phyloP scores from a whole-genome alignment of 1,140 invertebrate species.

The Bombus impatiens region DNA sequence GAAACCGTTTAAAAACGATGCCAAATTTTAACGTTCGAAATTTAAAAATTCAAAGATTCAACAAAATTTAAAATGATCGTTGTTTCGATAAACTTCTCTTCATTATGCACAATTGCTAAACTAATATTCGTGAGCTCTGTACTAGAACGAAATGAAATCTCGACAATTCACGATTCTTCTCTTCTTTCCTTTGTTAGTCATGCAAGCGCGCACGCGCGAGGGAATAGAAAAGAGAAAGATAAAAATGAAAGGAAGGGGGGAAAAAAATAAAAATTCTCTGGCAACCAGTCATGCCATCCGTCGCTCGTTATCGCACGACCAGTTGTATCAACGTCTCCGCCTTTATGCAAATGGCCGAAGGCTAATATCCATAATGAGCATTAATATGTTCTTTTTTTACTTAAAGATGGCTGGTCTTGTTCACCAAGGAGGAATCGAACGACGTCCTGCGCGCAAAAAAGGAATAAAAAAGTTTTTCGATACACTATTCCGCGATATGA shows the following conservation, averaged over 20 bases:
- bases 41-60: background rate
- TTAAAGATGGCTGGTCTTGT: conserved; percentile 66
- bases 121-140: background rate
- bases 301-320: conserved; percentile 67
- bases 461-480: background rate
- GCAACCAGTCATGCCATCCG: conserved; percentile 26
- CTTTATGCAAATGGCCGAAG: conserved; percentile 75
- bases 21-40: background rate
- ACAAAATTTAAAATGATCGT: background rate
- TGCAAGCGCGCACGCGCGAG: background rate
- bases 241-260: conserved; percentile 18
- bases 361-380: conserved; percentile 78
- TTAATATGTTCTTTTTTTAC: conserved; percentile 63
- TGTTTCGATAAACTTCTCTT: too few relatives aligned
- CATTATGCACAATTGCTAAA: too few relatives aligned
- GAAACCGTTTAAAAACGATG: background rate
- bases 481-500: conserved; percentile 1
- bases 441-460: conserved; percentile 3
- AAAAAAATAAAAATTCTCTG: conserved; percentile 52
- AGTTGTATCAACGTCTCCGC: conserved; percentile 72
- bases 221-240: conserved; percentile 27
- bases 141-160: background rate
- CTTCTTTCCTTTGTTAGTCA: background rate
- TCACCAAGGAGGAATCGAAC: background rate
- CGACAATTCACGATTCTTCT: background rate